Percentiles rank a stretch among this genome's conserved stretches.
Evolutionary conservation across 2,888 invertebrate genomes (phyloP).

Genomic region (Drosophila glabriapex): DNA sequence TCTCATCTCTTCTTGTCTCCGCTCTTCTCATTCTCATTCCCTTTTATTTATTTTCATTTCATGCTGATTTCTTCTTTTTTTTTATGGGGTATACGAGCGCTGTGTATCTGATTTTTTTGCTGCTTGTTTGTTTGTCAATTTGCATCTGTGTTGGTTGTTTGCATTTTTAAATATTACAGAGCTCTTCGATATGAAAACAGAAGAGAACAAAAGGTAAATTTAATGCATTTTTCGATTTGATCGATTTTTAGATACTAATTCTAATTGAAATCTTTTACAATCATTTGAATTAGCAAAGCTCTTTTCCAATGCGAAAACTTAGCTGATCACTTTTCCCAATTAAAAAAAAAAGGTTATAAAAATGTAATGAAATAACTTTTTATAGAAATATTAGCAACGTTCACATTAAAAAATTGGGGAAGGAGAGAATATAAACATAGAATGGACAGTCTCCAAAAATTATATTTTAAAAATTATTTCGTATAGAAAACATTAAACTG

Average conservation of each 20-base stretch:
- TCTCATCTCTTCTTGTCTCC: neutral
- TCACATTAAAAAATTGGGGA: neutral
- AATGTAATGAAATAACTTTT: neutral
- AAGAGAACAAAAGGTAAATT: slow-evolving; percentile 14
- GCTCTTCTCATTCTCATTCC: slow-evolving; percentile 1
- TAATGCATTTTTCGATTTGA: slow-evolving; percentile 20
- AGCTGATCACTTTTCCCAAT: neutral
- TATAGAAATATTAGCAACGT: neutral
- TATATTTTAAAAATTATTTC: neutral
- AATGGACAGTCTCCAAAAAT: neutral
- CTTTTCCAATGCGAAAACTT: neutral
- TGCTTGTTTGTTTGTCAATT: slow-evolving; percentile 24
- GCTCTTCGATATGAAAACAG: slow-evolving; percentile 27
- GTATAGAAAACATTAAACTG: neutral
- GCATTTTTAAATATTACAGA: slow-evolving; percentile 67
- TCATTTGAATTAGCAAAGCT: neutral
- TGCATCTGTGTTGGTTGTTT: slow-evolving; percentile 40
- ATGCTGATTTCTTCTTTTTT: slow-evolving; percentile 18
- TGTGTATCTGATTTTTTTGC: slow-evolving; percentile 52
- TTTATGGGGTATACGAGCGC: slow-evolving; percentile 21
- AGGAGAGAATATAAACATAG: neutral
- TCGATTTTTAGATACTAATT: slow-evolving; percentile 2
- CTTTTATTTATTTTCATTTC: slow-evolving; percentile 19
- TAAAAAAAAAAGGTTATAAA: neutral
- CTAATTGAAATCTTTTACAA: neutral